Base-by-base conservation (phyloP, 2,888 invertebrate genomes). In the Dynastes tityus region DNA sequence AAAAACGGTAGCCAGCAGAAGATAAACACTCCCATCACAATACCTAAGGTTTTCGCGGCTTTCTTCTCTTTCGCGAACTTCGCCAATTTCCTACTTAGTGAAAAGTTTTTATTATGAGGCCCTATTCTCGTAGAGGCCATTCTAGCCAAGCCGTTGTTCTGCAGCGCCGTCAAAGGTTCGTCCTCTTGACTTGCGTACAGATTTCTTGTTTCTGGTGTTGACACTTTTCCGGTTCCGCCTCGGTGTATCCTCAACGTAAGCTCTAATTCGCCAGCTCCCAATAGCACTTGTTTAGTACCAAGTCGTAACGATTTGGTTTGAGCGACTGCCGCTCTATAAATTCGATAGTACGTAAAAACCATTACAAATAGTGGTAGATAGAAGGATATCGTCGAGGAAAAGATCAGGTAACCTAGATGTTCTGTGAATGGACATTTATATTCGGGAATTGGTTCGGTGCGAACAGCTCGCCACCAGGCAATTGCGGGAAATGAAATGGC, bases 401-500 rank as follows among this genome's bases (percentile, higher is more conserved):
- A 98, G 87, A 98, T 95, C 82, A 99, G 92, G 89, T 99, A 99
- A 80, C 97, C 97, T 84, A 97, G 91, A 89, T 98, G 97, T 89
- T 98, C 98, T 81, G 99, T 99, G 89, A 99, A 99, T 73, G 96
- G 95, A 89, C 99, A 99, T 88, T 95, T 95, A 86, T 93, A 94
- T 83, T 93, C 92, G 8, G 96, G 95, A 83, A 96, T 94, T 85
- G 94, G 93, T 83, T 95, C 95, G 71, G 92, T 92, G 51, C 96
- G 90, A 0, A 96, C 97, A 0, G 95, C 95, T n/a, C 97, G 91
- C 97, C 97, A 97, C 97, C 97, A 97, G 3, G 95, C 94, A 80
- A 99, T 99, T 1, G 99, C 99, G 2, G 99, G 99, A 89, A 99
- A 99, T 2, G 98, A 98, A 87, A 99, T 98, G 29, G 97, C 95